These are phyloP conservation scores for Epinephelus moara DNA, from an alignment of 2,113 vertebrate genomes.

Conservation along the genomic window DNA sequence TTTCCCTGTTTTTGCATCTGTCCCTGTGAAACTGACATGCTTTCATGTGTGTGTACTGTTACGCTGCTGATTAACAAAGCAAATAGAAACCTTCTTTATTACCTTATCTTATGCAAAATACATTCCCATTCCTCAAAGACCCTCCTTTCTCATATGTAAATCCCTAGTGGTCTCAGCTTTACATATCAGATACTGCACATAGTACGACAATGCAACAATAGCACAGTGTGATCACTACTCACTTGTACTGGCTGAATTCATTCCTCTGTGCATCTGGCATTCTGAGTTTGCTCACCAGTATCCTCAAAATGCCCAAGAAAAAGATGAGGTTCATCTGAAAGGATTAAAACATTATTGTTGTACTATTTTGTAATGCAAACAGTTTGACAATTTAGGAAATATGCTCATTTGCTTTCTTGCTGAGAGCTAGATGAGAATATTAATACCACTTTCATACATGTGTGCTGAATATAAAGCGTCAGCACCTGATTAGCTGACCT, in stretches of 20 bases:
- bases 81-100: neutral
- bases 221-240: conserved; percentile 43
- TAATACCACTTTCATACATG: too few species aligned
- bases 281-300: conserved; percentile 81
- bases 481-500: too few species aligned
- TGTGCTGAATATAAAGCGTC: too few species aligned
- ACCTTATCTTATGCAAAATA: neutral
- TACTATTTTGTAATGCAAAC: neutral
- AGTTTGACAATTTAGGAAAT: neutral
- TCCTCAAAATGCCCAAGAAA: conserved; percentile 82
- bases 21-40: neutral
- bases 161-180: neutral
- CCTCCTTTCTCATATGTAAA: neutral
- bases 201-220: too few species aligned
- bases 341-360: neutral
- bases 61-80: neutral
- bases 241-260: conserved; percentile 83
- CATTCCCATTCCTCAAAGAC: neutral
- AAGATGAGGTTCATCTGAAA: conserved; percentile 82
- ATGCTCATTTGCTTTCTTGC: neutral
- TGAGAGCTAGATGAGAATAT: too few species aligned
- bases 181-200: neutral
- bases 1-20: neutral
- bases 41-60: neutral
- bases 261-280: conserved; percentile 79